Conservation (phyloP, 2,113 vertebrate genomes). For the Sphaerodactylus townsendi region DNA sequence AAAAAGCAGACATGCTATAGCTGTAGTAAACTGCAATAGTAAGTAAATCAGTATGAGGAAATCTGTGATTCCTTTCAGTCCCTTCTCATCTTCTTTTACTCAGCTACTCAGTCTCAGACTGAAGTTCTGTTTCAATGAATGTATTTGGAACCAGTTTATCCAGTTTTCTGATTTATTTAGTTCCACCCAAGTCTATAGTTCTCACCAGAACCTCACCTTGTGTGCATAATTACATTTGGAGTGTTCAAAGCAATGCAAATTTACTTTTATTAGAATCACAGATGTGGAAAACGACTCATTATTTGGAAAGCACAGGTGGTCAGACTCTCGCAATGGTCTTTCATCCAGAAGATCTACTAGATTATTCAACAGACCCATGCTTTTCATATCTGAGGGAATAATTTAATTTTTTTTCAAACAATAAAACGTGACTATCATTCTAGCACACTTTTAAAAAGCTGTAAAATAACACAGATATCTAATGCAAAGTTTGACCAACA, state of each 20-base stretch:
- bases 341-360: neutral
- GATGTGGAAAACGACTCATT: neutral
- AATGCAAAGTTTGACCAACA: neutral
- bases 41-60: no score
- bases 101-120: neutral
- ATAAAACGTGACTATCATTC: neutral
- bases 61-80: neutral
- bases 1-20: no score
- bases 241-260: slow-evolving; percentile 30
- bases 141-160: slow-evolving; percentile 13
- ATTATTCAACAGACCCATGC: neutral
- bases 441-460: neutral
- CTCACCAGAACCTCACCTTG: slow-evolving; percentile 6
- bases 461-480: neutral
- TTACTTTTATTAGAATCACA: neutral
- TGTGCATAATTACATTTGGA: neutral
- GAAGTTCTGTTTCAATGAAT: neutral
- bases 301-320: neutral
- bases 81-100: neutral
- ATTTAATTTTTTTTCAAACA: neutral
- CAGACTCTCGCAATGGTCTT: neutral
- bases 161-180: slow-evolving; percentile 15
- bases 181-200: slow-evolving; percentile 9
- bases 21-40: no score
- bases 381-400: neutral